phyloP scores from a whole-genome alignment of 2,888 invertebrate genomes.

The Drosophila atroscutellata region DNA sequence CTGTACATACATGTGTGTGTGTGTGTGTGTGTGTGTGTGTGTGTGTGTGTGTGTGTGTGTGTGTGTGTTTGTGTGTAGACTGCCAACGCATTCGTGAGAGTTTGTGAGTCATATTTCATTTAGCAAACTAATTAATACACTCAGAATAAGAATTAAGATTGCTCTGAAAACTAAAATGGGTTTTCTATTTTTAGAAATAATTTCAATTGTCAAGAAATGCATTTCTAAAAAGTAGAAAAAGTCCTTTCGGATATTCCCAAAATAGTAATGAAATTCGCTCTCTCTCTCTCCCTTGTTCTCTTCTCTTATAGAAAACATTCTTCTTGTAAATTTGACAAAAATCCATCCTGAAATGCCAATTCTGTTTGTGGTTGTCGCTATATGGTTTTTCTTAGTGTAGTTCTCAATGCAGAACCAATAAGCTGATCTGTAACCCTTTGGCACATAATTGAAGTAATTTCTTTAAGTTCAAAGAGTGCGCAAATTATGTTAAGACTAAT shows the following conservation, averaged over 20 bases:
- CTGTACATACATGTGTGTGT: not conserved
- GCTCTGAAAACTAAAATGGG: not conserved
- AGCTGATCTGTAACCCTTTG: conserved; percentile 36
- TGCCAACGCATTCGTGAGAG: conserved; percentile 47
- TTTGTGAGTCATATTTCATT: conserved; percentile 43
- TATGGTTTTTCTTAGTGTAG: not conserved
- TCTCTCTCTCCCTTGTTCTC: not conserved
- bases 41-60: not conserved
- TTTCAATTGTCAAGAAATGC: not conserved
- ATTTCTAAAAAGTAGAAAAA: not conserved
- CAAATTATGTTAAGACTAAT: conserved; percentile 8
- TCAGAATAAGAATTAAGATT: not conserved
- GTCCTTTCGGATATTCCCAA: not conserved
- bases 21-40: not conserved
- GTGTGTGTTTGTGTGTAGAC: conserved; percentile 1
- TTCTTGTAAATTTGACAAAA: not conserved
- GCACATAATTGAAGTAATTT: conserved; percentile 56
- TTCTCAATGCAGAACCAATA: not conserved
- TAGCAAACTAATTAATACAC: conserved; percentile 31
- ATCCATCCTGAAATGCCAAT: not conserved
- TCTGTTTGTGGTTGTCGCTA: not conserved
- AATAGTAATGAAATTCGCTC: not conserved
- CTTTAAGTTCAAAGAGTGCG: conserved; percentile 31
- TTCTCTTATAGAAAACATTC: too few relatives aligned
- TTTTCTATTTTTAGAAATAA: not conserved